Base-by-base conservation (phyloP, 2,113 vertebrate genomes). In the Tetrax tetrax region DNA sequence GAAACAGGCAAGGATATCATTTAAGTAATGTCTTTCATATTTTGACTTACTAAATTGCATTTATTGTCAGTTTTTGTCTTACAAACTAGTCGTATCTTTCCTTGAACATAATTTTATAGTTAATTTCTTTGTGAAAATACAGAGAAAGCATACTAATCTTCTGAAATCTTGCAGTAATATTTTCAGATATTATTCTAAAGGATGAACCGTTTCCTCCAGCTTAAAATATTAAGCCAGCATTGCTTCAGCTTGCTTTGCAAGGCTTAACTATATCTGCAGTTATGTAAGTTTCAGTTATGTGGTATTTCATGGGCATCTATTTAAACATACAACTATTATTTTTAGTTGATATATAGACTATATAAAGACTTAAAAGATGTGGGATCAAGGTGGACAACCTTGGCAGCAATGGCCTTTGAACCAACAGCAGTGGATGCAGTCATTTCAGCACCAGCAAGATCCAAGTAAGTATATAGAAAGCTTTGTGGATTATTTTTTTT, bases 351-450 rank as follows among this genome's bases (percentile, higher is more conserved):
- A 96, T 97, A 93, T 93, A 97, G 95, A 96, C 83, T 98, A 94
- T 94, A 97, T 96, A 97, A 97, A 96, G 95, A 97, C 97, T 96
- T 94, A 96, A 98, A 97, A 94, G 96, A 99, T 99, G 99, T 99
- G 99, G 99, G 99, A 99, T 98, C 99, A 99, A 99, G 99, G 99
- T 98, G 99, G 99, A 97, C 99, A 99, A 85, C 99, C 99, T 97
- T 99, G 99, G 99, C 99, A 99, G 95, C 99, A 99, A 90, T 99
- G 99, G 99, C 99, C 99, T 96, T 97, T 99, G 98, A 99, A 99
- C 97, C 99, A 99, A 91, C 99, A 99, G 94, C 99, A 99, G 78
- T 99, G 99, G 99, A 99, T 99, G 99, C 99, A 99, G 98, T 99
- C 99, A 45, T 99, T 99, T 97, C 99, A 99, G 95, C 99, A 99